These are phyloP conservation scores for Mythimna lalbum DNA, from an alignment of 2,888 invertebrate species.

Conservation along the genomic window DNA sequence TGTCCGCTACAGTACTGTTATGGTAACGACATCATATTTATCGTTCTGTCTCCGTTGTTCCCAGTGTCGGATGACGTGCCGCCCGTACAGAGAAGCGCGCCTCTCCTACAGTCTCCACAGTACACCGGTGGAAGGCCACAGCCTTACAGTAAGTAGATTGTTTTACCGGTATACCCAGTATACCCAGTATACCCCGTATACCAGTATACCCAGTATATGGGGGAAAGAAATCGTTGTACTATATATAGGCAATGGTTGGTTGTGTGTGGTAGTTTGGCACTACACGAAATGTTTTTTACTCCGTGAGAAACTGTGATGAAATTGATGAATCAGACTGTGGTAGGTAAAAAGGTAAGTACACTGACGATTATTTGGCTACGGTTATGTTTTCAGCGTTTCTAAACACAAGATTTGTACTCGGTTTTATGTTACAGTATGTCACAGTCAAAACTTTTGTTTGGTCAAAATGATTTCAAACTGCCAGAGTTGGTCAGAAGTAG, in stretches of 20 bases:
- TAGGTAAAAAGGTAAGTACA: slow-evolving; percentile 26
- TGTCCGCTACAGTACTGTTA: slow-evolving; percentile 36
- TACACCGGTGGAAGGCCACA: slow-evolving; percentile 96
- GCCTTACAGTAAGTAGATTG: slow-evolving; percentile 95
- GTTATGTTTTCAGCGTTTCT: too few species aligned
- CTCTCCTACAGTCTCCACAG: slow-evolving; percentile 96
- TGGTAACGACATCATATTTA: slow-evolving; percentile 54
- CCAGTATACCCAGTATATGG: too few species aligned
- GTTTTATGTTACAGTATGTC: not conserved
- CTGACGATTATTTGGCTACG: not conserved
- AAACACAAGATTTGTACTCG: not conserved
- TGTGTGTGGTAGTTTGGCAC: not conserved
- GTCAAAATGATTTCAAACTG: too few species aligned
- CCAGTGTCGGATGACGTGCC: slow-evolving; percentile 86
- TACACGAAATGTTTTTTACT: not conserved
- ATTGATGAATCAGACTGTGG: not conserved
- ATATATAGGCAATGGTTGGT: not conserved
- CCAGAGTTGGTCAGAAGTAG: too few species aligned
- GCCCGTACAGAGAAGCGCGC: slow-evolving; percentile 93
- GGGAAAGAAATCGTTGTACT: too few species aligned
- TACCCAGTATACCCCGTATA: too few species aligned
- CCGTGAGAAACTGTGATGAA: not conserved
- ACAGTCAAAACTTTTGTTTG: too few species aligned
- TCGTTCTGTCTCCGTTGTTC: slow-evolving; percentile 67
- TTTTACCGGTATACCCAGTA: too few species aligned